Conservation (phyloP, 1,140 invertebrate genomes). For the Pseudomyrmex cubaensis region DNA sequence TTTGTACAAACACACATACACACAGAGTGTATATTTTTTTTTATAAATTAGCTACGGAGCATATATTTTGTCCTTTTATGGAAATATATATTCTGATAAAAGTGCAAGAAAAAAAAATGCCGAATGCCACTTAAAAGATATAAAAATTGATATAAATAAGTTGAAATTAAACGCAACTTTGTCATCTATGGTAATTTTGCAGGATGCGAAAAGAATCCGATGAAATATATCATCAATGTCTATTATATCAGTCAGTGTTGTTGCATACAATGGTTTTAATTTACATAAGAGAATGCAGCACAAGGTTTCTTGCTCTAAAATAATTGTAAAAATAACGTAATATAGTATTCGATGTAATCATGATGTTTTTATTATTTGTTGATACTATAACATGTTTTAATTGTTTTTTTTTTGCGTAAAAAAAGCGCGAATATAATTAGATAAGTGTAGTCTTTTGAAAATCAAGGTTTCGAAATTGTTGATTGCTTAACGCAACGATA, state of each 20-base stretch:
- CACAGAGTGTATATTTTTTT: constrained; percentile 23
- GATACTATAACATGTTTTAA: neutral
- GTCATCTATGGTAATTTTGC: too few relatives aligned
- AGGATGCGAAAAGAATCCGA: too few relatives aligned
- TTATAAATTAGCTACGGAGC: constrained; percentile 19
- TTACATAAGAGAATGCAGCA: neutral
- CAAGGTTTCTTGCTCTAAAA: neutral
- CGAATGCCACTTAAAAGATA: constrained; percentile 38
- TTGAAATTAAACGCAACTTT: too few relatives aligned
- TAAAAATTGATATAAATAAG: neutral
- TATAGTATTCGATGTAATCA: neutral
- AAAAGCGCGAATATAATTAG: neutral
- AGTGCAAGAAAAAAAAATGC: constrained; percentile 48
- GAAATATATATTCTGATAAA: constrained; percentile 34
- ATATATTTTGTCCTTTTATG: constrained; percentile 25
- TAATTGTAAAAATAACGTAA: neutral
- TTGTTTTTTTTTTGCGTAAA: neutral
- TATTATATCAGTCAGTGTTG: constrained; percentile 23
- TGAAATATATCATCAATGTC: constrained; percentile 34
- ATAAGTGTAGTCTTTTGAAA: constrained; percentile 6
- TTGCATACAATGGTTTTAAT: constrained; percentile 14
- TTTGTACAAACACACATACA: constrained; percentile 15
- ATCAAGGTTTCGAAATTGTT: constrained; percentile 55
- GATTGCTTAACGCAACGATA: constrained; percentile 33
- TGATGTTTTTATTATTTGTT: neutral